Conservation (phyloP, 2,888 invertebrate species). For the Dexiosoma caninum region DNA sequence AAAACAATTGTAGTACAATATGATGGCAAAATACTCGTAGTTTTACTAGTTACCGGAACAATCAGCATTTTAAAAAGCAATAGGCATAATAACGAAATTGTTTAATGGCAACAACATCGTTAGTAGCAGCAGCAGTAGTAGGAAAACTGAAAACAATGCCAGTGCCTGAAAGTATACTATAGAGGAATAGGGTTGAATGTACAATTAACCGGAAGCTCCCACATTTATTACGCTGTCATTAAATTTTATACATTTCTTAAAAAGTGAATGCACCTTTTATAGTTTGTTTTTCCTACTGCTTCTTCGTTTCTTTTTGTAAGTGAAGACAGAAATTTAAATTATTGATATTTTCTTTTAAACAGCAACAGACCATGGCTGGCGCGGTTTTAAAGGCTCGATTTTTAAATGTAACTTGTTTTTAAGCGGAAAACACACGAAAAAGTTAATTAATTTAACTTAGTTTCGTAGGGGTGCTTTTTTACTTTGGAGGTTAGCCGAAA, state of each 20-base stretch:
- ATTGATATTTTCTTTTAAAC: no score
- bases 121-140: background rate
- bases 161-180: constrained; percentile 19
- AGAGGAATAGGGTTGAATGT: constrained; percentile 49
- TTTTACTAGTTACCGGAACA: constrained; percentile 36
- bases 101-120: constrained; percentile 27
- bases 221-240: constrained; percentile 49
- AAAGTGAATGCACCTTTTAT: constrained; percentile 36
- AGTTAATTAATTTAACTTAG: no score
- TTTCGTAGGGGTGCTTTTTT: no score
- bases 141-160: background rate
- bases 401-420: no score
- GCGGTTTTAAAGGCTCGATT: no score
- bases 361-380: no score
- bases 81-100: constrained; percentile 57
- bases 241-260: constrained; percentile 16
- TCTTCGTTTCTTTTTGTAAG: no score
- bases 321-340: background rate
- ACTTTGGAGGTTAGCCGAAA: no score
- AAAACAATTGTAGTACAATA: constrained; percentile 28
- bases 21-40: constrained; percentile 27
- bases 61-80: constrained; percentile 50
- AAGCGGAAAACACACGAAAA: no score
- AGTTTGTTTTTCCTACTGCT: background rate
- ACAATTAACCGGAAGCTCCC: constrained; percentile 35